These are phyloP conservation scores for Amphibalanus amphitrite DNA, from an alignment of 1,140 invertebrate species.

Conservation along the genomic window DNA sequence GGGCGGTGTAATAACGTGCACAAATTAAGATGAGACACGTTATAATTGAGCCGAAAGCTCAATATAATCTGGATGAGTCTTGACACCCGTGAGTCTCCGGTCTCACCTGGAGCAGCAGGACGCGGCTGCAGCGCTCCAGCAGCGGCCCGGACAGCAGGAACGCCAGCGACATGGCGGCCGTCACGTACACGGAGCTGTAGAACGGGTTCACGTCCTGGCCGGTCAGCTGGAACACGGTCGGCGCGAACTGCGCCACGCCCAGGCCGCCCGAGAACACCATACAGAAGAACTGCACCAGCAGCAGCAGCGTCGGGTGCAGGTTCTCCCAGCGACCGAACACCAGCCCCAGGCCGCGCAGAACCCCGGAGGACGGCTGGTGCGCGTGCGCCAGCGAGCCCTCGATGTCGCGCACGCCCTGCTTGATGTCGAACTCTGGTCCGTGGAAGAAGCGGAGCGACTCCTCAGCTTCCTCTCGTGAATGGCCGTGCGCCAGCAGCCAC, in stretches of 20 bases:
- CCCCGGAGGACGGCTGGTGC: neutral
- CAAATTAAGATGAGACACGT: no score
- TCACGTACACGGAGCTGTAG: neutral
- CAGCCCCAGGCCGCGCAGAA: neutral
- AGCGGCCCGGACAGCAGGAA: neutral
- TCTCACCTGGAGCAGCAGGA: neutral
- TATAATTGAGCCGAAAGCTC: no score
- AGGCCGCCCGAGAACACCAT: neutral
- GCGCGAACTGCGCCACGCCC: neutral
- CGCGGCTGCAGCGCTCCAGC: neutral
- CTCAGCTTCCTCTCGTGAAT: neutral
- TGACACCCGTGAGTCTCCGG: no score
- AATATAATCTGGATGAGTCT: no score
- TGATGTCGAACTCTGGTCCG: neutral
- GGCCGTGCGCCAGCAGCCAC: constrained; percentile 1
- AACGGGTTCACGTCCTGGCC: neutral
- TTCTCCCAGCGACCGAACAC: neutral
- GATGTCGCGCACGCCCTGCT: neutral
- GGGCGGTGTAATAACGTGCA: no score
- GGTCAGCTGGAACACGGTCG: neutral
- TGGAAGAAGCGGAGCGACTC: neutral
- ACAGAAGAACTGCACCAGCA: neutral
- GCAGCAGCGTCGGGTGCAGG: neutral
- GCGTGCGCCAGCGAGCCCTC: neutral
- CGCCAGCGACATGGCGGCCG: neutral